phyloP scores from a whole-genome alignment of 92 coral and sea anemone species.

The Anthopleura xanthogrammica region DNA sequence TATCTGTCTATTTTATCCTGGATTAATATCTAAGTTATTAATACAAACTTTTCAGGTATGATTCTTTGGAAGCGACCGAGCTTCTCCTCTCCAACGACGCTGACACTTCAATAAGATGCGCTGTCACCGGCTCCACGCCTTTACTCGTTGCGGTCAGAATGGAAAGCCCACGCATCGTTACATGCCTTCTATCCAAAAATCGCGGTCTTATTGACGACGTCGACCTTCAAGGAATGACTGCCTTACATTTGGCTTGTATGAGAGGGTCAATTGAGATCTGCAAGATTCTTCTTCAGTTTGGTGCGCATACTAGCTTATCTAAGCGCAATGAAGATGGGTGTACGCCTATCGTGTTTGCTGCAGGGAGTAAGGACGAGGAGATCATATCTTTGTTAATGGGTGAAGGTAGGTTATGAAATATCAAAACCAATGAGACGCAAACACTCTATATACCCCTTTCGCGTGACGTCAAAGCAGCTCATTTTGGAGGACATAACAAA shows the following conservation, averaged over 20 bases:
- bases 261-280: constrained; percentile 53
- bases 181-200: constrained; percentile 38
- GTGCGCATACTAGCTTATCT: constrained; percentile 30
- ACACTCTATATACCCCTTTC: too few species aligned
- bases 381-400: constrained; percentile 30
- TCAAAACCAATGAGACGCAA: too few species aligned
- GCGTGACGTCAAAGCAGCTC: too few species aligned
- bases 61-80: constrained; percentile 11
- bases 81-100: constrained; percentile 32
- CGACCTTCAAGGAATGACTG: constrained; percentile 59
- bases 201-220: constrained; percentile 32
- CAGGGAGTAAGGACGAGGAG: constrained; percentile 19
- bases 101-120: constrained; percentile 11
- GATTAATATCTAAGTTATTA: not conserved
- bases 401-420: constrained; percentile 23
- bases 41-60: not conserved
- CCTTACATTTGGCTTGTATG: constrained; percentile 59
- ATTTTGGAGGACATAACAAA: too few species aligned
- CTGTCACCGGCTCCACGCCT: constrained; percentile 30
- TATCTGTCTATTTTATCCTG: too few species aligned
- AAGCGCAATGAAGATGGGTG: constrained; percentile 25
- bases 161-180: constrained; percentile 43
- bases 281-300: constrained; percentile 33
- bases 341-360: constrained; percentile 51
- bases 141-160: constrained; percentile 50